Evolutionary conservation across 2,888 invertebrate genomes (phyloP).

Genomic region (Phrixothrix hirtus): DNA sequence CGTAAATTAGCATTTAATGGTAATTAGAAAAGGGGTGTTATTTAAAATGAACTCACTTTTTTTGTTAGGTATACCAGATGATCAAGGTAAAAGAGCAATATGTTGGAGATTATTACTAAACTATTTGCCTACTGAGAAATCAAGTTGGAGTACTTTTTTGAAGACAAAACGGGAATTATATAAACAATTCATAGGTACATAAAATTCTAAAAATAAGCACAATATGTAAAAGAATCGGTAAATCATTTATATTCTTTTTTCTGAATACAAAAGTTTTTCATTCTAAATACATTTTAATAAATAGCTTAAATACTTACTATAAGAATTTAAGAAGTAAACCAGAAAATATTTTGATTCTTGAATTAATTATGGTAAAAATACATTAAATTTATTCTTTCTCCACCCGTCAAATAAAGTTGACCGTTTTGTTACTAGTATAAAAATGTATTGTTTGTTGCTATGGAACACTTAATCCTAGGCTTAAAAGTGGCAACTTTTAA

Average conservation of each 20-base stretch:
- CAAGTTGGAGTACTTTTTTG: slow-evolving; percentile 70
- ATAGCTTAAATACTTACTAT: background rate
- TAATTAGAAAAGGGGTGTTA: slow-evolving; percentile 48
- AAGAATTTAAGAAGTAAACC: too few species aligned
- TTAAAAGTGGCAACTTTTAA: too few species aligned
- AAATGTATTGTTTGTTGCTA: too few species aligned
- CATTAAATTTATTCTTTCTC: too few species aligned
- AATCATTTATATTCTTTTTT: background rate
- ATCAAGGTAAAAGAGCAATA: slow-evolving; percentile 76
- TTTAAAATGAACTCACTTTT: slow-evolving; percentile 6
- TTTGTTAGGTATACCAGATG: slow-evolving; percentile 81
- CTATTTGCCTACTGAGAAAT: slow-evolving; percentile 75
- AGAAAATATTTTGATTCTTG: too few species aligned
- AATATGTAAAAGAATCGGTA: background rate
- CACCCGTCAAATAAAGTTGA: too few species aligned
- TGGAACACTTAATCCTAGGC: too few species aligned
- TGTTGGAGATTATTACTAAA: slow-evolving; percentile 89
- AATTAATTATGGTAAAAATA: too few species aligned
- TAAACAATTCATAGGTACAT: slow-evolving; percentile 75
- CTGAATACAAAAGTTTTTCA: too few species aligned
- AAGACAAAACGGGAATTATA: slow-evolving; percentile 78
- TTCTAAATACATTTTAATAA: too few species aligned
- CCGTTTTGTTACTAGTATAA: too few species aligned
- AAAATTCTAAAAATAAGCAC: background rate
- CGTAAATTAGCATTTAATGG: slow-evolving; percentile 79